phyloP scores from a whole-genome alignment of 2,888 invertebrate genomes.

The Drosophila rubida region DNA sequence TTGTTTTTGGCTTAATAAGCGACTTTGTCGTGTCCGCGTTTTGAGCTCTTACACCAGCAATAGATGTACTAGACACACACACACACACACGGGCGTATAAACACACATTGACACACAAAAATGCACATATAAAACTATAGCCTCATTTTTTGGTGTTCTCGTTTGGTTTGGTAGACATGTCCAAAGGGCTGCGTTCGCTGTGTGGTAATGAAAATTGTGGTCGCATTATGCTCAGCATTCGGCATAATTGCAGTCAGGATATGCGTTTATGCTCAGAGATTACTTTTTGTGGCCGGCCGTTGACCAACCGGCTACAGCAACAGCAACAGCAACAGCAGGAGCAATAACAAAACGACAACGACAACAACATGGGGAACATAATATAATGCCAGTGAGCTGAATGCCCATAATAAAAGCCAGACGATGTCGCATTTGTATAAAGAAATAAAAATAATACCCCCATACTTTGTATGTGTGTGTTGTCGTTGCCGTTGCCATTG shows the following conservation, averaged over 20 bases:
- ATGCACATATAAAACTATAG: conserved; percentile 57
- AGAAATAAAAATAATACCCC: conserved; percentile 69
- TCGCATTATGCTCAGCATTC: conserved; percentile 75
- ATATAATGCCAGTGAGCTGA: conserved; percentile 45
- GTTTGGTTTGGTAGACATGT: conserved; percentile 44
- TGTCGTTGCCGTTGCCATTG: conserved; percentile 14
- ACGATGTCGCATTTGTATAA: conserved; percentile 70
- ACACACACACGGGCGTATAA: conserved; percentile 4
- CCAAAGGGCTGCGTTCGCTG: conserved; percentile 41
- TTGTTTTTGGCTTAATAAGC: conserved; percentile 67
- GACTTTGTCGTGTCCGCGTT: conserved; percentile 51
- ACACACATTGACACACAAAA: conserved; percentile 3
- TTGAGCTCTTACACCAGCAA: conserved; percentile 61
- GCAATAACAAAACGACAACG: background rate
- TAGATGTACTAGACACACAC: conserved; percentile 14
- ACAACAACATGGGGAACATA: conserved; percentile 19
- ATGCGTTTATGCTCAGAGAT: conserved; percentile 77
- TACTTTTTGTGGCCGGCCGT: conserved; percentile 72
- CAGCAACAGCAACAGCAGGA: conserved; percentile 18
- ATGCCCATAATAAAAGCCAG: conserved; percentile 70
- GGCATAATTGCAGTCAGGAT: conserved; percentile 74
- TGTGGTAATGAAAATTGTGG: conserved; percentile 76
- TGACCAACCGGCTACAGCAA: conserved; percentile 47
- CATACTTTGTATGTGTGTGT: conserved; percentile 35
- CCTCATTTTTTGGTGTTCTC: conserved; percentile 42